Percentiles rank a stretch among this genome's conserved stretches.
Conservation (phyloP, 1,140 invertebrate genomes). For the Akabosia matsudoensis region DNA sequence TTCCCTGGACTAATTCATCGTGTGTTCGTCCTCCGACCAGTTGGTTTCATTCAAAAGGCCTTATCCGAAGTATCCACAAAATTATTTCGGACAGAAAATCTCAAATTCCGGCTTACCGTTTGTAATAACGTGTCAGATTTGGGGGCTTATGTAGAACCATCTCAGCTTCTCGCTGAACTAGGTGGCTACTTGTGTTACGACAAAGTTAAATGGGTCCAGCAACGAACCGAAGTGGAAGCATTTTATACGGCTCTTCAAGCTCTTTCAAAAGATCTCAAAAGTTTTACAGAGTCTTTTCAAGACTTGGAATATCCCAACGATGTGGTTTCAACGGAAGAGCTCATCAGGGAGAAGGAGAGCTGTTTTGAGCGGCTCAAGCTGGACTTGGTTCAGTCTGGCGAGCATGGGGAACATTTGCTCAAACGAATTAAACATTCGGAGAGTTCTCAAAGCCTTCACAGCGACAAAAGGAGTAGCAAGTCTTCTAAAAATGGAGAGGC, state of each 20-base stretch:
- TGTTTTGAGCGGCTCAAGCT: conserved; percentile 69
- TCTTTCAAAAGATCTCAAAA: conserved; percentile 76
- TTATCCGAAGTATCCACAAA: conserved; percentile 74
- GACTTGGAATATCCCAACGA: conserved; percentile 80
- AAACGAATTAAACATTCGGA: conserved; percentile 59
- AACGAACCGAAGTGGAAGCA: conserved; percentile 91
- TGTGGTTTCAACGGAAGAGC: conserved; percentile 66
- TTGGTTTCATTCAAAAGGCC: conserved; percentile 90
- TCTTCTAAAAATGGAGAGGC: conserved; percentile 51
- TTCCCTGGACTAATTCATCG: conserved; percentile 91
- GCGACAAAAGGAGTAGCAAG: conserved; percentile 54
- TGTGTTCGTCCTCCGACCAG: conserved; percentile 85
- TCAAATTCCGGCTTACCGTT: conserved; percentile 40
- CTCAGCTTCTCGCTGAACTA: conserved; percentile 82
- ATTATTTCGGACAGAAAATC: conserved; percentile 40
- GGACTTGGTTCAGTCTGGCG: conserved; percentile 73
- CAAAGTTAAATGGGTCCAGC: conserved; percentile 93
- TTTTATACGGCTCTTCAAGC: conserved; percentile 86
- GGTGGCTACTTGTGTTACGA: conserved; percentile 85
- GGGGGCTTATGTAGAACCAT: conserved; percentile 76
- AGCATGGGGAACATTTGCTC: conserved; percentile 78
- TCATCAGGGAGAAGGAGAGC: conserved; percentile 63
- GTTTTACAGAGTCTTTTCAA: conserved; percentile 75
- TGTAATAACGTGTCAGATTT: conserved; percentile 76
- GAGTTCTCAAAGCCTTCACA: conserved; percentile 51